phyloP scores from a whole-genome alignment of 2,888 invertebrate genomes.

The Venusia cambrica region DNA sequence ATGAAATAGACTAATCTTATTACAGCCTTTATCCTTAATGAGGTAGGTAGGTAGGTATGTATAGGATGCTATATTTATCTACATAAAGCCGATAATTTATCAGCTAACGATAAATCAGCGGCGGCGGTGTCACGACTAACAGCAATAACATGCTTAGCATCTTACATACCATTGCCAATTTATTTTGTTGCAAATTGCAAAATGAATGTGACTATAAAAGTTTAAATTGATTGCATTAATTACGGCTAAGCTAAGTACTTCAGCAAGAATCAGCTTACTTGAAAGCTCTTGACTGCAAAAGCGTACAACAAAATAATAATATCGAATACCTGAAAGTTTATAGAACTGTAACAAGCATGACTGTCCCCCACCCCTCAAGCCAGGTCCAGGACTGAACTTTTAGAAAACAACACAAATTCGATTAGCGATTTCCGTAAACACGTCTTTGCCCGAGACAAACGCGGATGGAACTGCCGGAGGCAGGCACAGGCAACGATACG shows the following conservation, averaged over 20 bases:
- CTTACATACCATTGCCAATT: too few relatives aligned
- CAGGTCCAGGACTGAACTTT: conserved; percentile 7
- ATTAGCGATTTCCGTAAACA: conserved; percentile 35
- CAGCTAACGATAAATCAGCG: conserved; percentile 4
- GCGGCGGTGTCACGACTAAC: conserved; percentile 5
- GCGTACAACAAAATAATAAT: background rate
- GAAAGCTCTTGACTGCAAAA: conserved; percentile 3
- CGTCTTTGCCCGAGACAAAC: conserved; percentile 56
- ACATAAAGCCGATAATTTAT: conserved; percentile 14
- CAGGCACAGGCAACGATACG: conserved; percentile 46
- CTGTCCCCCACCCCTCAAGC: conserved; percentile 2
- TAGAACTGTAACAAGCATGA: conserved; percentile 40
- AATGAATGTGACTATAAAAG: too few relatives aligned
- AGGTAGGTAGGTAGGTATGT: too few relatives aligned
- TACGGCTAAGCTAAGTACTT: conserved; percentile 1
- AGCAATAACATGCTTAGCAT: background rate
- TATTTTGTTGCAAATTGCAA: too few relatives aligned
- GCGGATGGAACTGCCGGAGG: conserved; percentile 62
- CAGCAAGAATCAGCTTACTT: background rate
- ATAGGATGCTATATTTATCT: conserved; percentile 2
- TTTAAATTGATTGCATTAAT: too few relatives aligned
- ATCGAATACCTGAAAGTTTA: conserved; percentile 43
- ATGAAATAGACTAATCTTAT: too few relatives aligned
- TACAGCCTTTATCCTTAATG: too few relatives aligned
- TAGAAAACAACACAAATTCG: conserved; percentile 26